These are phyloP conservation scores for Eira barbara DNA, from an alignment of 2,113 vertebrate species.

Conservation along the genomic window DNA sequence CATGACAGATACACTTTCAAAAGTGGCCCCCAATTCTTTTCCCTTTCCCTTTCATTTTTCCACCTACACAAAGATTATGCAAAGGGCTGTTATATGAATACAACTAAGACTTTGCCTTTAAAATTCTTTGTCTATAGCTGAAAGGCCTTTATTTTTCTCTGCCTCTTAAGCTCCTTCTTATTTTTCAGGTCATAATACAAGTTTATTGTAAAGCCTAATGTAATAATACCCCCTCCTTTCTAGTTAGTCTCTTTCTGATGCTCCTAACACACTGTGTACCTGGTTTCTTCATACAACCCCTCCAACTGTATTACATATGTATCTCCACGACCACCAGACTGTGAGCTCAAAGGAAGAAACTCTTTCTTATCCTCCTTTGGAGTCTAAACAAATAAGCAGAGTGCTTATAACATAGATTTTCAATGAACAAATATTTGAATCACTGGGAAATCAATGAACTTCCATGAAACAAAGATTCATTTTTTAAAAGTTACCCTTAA, in stretches of 20 bases:
- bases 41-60: neutral
- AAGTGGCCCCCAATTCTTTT: neutral
- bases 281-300: neutral
- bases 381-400: neutral
- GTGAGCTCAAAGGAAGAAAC: neutral
- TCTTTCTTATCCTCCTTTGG: neutral
- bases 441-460: neutral
- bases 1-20: neutral
- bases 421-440: neutral
- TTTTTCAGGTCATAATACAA: neutral
- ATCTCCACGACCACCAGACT: neutral
- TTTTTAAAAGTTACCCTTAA: neutral
- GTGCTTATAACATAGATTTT: neutral
- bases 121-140: neutral
- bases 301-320: neutral
- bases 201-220: neutral
- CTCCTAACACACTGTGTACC: neutral
- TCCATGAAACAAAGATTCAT: neutral
- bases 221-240: neutral
- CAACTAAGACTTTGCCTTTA: neutral
- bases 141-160: neutral
- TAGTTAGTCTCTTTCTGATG: neutral
- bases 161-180: neutral
- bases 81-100: neutral
- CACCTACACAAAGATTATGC: neutral